A percentile compares a stretch with the other conserved stretches of the same genome.
phyloP scores from a whole-genome alignment of 2,113 vertebrate genomes.

The Oreochromis niloticus region DNA sequence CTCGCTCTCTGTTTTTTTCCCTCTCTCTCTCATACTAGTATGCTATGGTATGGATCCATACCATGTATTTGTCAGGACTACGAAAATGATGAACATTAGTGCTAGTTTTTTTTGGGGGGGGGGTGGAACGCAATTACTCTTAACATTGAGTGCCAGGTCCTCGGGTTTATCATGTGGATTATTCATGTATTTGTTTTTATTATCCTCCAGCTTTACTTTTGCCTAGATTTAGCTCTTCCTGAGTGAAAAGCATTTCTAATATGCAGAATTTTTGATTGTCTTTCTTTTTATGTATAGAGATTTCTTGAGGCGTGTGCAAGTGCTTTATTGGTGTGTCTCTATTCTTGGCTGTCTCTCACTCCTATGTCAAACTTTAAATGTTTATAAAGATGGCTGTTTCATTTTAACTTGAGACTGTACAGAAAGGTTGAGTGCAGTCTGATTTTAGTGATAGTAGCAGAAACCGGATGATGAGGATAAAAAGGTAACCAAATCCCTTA shows the following conservation, averaged over 20 bases:
- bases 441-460: constrained; percentile 17
- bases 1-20: background rate
- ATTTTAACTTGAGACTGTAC: constrained; percentile 27
- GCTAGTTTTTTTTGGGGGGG: constrained; percentile 39
- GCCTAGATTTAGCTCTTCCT: constrained; percentile 45
- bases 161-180: constrained; percentile 53
- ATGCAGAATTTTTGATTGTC: background rate
- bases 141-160: constrained; percentile 37
- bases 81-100: constrained; percentile 57
- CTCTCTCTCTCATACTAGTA: background rate
- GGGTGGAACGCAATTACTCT: constrained; percentile 55
- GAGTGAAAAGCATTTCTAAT: constrained; percentile 39
- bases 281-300: constrained; percentile 51
- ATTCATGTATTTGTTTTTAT: constrained; percentile 65
- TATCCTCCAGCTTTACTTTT: constrained; percentile 50
- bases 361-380: constrained; percentile 43
- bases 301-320: constrained; percentile 48
- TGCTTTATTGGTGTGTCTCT: constrained; percentile 44
- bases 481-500: background rate
- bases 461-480: background rate
- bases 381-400: constrained; percentile 6
- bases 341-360: constrained; percentile 29
- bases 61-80: constrained; percentile 5
- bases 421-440: constrained; percentile 37
- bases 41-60: constrained; percentile 23